Evolutionary conservation across 2,888 invertebrate genomes (phyloP).

Genomic region (Pseudeuparius sepicola): DNA sequence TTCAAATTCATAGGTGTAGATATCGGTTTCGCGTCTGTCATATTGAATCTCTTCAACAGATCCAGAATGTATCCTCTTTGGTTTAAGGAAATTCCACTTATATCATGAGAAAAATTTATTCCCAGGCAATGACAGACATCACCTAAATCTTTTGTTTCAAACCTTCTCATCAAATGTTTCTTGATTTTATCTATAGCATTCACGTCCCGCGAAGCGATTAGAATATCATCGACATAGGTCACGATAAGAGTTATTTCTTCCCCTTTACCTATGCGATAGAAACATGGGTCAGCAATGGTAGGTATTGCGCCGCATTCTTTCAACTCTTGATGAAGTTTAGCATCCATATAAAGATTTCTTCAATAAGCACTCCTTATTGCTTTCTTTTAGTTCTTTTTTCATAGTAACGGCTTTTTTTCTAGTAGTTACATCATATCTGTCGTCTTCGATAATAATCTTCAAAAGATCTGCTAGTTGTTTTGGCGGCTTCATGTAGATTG

Average conservation of each 20-base stretch:
- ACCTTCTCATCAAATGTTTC: conserved; percentile 15
- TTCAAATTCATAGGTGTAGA: conserved; percentile 19
- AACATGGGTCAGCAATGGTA: conserved; percentile 17
- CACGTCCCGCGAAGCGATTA: conserved; percentile 19
- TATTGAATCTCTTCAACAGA: conserved; percentile 24
- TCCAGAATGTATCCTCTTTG: conserved; percentile 24
- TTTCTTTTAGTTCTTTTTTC: conserved; percentile 6
- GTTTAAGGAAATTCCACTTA: conserved; percentile 14
- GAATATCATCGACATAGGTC: conserved; percentile 26
- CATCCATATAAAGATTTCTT: conserved; percentile 7
- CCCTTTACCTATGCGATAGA: conserved; percentile 17
- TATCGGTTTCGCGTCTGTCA: conserved; percentile 26
- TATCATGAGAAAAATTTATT: conserved; percentile 21
- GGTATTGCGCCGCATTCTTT: conserved; percentile 6
- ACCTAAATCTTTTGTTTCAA: conserved; percentile 24
- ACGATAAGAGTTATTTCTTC: conserved; percentile 19
- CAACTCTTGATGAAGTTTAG: conserved; percentile 4
- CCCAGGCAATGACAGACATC: conserved; percentile 21
- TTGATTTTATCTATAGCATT: conserved; percentile 15
- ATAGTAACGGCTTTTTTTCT: conserved; percentile 2
- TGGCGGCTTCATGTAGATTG: conserved; percentile 8
- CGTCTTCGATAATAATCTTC: not conserved
- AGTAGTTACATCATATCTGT: not conserved
- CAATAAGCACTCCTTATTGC: not conserved
- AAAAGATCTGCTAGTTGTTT: conserved; percentile 3